Base-by-base conservation (phyloP, 2,113 vertebrate genomes). In the Oostethus manadensis region DNA sequence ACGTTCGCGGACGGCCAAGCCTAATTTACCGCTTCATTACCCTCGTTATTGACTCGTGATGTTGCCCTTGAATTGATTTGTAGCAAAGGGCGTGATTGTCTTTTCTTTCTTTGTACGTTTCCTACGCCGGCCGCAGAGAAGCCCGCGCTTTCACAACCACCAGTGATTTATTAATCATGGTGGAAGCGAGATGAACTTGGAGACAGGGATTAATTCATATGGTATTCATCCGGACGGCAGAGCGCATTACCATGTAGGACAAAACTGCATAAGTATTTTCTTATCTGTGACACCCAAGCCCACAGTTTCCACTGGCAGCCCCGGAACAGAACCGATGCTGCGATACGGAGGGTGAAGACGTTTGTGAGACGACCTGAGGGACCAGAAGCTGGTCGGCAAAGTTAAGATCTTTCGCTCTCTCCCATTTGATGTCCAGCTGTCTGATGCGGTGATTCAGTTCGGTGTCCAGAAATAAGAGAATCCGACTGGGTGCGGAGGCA, bases 401-500 rank as follows among this genome's bases (percentile, higher is more conserved):
- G 29, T 29, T 22, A 26, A 4, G 16, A 38, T 6, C 33, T 43
- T 7, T 51, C 40, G 14, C 10, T 55, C 17, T 71, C 49, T 60
- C n/a, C 3, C 29, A n/a, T 15, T 50, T 58, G 47, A 33, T 61
- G 70, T 73, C 69, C 62, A 23, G 38, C 56, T 56, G 56, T 68
- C 66, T 68, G 66, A 70, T 74, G 69, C 71, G 80, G 59, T 60
- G 77, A 79, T 79, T 59, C 35, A 58, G 76, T 83, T 64, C 73
- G 76, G 64, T 62, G 66, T 73, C 68, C 68, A 59, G 60, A 64
- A 79, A 84, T 76, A 78, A 73, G 65, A 38, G 51, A 58, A 70
- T 23, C 55, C 54, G 70, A 62, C 54, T 16, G 60, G 17, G 50
- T 60, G 63, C 57, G 56, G 42, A 72, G 66, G 56, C 71, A 59